Percentiles rank a stretch among this genome's conserved stretches.
These are phyloP conservation scores for Melanocharis versteri DNA, from an alignment of 2,113 vertebrate species.

Conservation along the genomic window DNA sequence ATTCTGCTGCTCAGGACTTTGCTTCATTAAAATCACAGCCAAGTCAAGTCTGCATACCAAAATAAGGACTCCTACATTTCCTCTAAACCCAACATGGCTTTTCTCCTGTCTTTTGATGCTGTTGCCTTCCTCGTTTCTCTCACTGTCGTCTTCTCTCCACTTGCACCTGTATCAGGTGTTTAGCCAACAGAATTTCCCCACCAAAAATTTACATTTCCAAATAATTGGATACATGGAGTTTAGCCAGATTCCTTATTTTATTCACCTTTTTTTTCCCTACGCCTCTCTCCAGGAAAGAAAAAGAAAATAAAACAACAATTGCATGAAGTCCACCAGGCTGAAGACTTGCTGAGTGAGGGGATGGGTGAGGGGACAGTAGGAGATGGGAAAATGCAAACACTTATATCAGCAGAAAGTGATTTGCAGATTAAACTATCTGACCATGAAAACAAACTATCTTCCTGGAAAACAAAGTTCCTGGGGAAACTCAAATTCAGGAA, in stretches of 20 bases:
- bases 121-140: not conserved
- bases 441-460: not conserved
- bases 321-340: not conserved
- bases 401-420: not conserved
- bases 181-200: not conserved
- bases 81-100: not conserved
- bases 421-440: not conserved
- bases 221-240: not conserved
- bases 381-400: not conserved
- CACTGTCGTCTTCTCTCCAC: not conserved
- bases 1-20: constrained; percentile 24
- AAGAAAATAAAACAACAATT: not conserved
- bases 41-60: not conserved
- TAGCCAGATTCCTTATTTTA: not conserved
- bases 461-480: not conserved
- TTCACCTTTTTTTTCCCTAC: not conserved
- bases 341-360: not conserved
- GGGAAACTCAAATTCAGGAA: not conserved
- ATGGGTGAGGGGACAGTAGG: not conserved
- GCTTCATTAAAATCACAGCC: not conserved
- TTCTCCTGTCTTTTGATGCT: not conserved
- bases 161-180: not conserved
- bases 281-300: not conserved
- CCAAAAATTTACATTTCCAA: not conserved
- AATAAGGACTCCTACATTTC: not conserved